These are phyloP conservation scores for Vultur gryphus DNA, from an alignment of 2,797 vertebrate genomes.

Conservation along the genomic window DNA sequence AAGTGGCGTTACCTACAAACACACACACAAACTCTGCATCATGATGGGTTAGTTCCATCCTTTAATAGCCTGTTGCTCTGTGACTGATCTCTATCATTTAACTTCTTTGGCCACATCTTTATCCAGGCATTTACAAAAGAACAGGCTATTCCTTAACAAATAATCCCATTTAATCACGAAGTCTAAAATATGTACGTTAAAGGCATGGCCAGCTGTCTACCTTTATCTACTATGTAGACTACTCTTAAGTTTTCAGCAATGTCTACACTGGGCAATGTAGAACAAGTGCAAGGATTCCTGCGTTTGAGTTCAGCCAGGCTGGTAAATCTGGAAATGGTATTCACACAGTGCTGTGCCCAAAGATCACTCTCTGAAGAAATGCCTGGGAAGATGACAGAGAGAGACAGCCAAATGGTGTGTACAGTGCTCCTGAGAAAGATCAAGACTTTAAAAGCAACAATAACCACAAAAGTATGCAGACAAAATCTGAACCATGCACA, in stretches of 20 bases:
- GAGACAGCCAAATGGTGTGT: background rate
- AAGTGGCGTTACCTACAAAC: background rate
- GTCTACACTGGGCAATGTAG: fast-evolving
- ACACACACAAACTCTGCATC: background rate
- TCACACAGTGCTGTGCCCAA: background rate
- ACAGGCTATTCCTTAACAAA: background rate
- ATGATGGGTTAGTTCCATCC: background rate
- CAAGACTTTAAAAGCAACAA: background rate
- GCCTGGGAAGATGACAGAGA: background rate
- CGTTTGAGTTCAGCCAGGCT: background rate
- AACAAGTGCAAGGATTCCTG: background rate
- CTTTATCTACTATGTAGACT: background rate
- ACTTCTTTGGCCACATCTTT: background rate
- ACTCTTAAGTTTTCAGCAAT: background rate
- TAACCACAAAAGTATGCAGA: background rate
- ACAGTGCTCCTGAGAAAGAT: background rate
- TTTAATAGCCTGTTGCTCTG: background rate
- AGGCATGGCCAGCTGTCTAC: background rate
- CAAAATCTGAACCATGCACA: background rate
- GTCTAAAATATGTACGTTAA: background rate
- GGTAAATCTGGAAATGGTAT: background rate
- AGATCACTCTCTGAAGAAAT: background rate
- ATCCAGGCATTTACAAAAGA: background rate
- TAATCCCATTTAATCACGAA: background rate
- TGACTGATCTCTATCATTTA: background rate